Evolutionary conservation across 2,113 vertebrate genomes (phyloP), one percentile per base, ranked within the genome.

Genomic region (Hirundichthys speculiger): DNA sequence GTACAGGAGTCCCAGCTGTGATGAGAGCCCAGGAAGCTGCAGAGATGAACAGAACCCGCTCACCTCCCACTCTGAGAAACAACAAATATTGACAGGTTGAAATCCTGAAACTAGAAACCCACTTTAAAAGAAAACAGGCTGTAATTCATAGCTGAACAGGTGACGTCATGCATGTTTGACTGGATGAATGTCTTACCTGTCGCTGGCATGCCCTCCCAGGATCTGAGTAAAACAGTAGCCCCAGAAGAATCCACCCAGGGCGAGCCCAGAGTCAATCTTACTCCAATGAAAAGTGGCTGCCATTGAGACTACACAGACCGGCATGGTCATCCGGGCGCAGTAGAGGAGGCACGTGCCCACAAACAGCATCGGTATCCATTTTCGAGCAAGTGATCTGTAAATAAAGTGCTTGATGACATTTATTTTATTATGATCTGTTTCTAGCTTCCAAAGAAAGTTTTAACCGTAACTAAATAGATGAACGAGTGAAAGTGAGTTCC

Each of bases 231-330:
- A 62, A 81, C 95, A 97, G 88, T 96, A 98, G 39, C 96, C 96
- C 96, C 96, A 98, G 90, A 96, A 98, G 90, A 96, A 98, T 67
- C 94, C 95, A 66, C 96, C 94, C 73, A 98, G 91, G n/a, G 91
- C 92, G 0, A 96, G 5, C 0, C 96, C 95, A 0, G 93, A 92
- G 18, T 98, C 94, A 13, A 92, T 94, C 91, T 97, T 97, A 80
- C 90, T 94, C 96, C 96, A 98, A 51, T 85, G 60, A 5, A 97
- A 98, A 43, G 73, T 60, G 25, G 90, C 63, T 21, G 95, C 94
- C 88, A 98, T 92, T 13, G 93, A 79, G 1, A 92, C 87, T 0
- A 90, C 85, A 3, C 95, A 96, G 86, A 98, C 85, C 0, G 96
- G 94, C 92, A 94, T 87, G 4, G 92, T 86, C 89, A 94, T 95